Conservation (phyloP, 2,888 invertebrate genomes). For the Halictus quadricinctus region DNA sequence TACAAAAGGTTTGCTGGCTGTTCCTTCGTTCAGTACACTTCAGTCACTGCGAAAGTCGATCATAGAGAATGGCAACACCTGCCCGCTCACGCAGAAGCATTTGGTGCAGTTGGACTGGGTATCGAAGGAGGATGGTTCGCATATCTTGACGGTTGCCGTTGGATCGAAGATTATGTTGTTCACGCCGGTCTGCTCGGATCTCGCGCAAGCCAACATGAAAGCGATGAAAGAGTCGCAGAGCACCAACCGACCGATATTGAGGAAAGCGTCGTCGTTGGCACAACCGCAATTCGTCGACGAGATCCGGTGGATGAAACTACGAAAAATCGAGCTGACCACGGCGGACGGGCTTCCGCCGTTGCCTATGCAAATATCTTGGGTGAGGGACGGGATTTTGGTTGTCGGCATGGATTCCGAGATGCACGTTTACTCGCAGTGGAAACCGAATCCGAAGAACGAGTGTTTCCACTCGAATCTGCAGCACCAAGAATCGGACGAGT, state of each 20-base stretch:
- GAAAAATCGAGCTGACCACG: constrained; percentile 94
- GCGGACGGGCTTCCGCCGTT: constrained; percentile 98
- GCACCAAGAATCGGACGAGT: constrained; percentile 87
- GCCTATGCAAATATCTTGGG: constrained; percentile 99
- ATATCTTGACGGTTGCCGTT: constrained; percentile 97
- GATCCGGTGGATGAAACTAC: constrained; percentile 97
- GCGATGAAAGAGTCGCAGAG: constrained; percentile 94
- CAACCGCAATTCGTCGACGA: constrained; percentile 95
- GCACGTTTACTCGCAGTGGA: constrained; percentile 99
- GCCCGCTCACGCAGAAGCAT: constrained; percentile 95
- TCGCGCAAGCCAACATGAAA: constrained; percentile 97
- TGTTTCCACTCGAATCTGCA: constrained; percentile 78
- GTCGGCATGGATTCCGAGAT: constrained; percentile 99
- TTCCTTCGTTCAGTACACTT: constrained; percentile 95
- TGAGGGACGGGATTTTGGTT: constrained; percentile 97
- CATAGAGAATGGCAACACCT: constrained; percentile 95
- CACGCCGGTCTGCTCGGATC: constrained; percentile 96
- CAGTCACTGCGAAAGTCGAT: constrained; percentile 94
- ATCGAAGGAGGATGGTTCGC: constrained; percentile 99
- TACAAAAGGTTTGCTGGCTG: constrained; percentile 87
- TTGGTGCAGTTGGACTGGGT: constrained; percentile 99
- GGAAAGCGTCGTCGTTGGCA: constrained; percentile 95
- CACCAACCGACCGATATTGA: constrained; percentile 91
- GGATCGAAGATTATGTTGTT: constrained; percentile 96
- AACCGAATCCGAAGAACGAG: constrained; percentile 85